Base-by-base conservation (phyloP, 2,888 invertebrate species). In the Thymelicus lineola region DNA sequence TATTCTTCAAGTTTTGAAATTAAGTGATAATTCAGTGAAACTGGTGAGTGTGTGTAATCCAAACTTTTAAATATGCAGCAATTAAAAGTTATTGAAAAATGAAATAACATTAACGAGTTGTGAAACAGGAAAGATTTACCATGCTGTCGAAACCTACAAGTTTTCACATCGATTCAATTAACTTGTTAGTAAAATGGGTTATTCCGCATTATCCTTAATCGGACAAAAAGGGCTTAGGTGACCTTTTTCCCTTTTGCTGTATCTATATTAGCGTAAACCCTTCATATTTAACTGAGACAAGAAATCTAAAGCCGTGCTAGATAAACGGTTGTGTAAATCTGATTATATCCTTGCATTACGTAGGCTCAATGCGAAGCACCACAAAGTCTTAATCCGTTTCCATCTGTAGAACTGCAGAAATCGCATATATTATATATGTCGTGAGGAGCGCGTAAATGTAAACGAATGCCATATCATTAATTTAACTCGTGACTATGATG, bases 371-470 rank as follows among this genome's bases (percentile, higher is more conserved):
- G 80, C 71, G 92, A 93, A 93, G 92, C 92, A 87, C 92, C 83
- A 89, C 89, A 91, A 90, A 85, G 83, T 85, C 84, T 82, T 89
- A 89, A 93, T 93, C 91, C 90, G 82, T 90, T 91, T 87, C 90
- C 90, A 91, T 90, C 91, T 81, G 72, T 78, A 78, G 74, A 72
- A 71, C 62, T 71, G 63, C 66, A 72, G 50, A 20, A 68, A 48
- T 36, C 28, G 55, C 42, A 46, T 53, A 61, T 60, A 28, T 28
- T 28, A 28, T 28, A 2, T 57, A 42, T 38, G 63, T 63, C 48
- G 28, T 17, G 42, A 38, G 3, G 53, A 12, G 20, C 53, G 20
- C 12, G 17, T 20, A 20, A 53, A 10, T 53, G 20, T 53, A 53
- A 53, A 53, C 9, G 0, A 20, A 53, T 53, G 53, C 12, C 20